phyloP scores from a whole-genome alignment of 2,113 vertebrate species.

The Thymallus thymallus region DNA sequence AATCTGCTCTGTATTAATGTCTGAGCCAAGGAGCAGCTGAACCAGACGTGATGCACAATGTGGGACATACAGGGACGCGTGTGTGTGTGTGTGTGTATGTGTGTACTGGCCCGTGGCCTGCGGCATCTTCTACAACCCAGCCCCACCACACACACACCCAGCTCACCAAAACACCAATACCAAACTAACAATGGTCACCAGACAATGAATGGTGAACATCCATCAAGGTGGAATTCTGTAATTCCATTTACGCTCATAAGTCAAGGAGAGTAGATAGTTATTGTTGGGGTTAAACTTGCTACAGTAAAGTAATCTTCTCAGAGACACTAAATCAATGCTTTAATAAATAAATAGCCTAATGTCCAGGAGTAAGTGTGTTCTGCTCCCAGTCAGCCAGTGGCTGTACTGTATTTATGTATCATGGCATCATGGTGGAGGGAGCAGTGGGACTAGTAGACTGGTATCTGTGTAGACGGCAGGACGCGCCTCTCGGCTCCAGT shows the following conservation, averaged over 20 bases:
- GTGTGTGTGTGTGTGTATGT: constrained; percentile 20
- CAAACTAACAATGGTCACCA: constrained; percentile 41
- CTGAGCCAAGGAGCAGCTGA: constrained; percentile 78
- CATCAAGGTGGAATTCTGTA: too few species aligned
- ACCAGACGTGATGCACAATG: constrained; percentile 73
- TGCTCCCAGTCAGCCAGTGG: background rate
- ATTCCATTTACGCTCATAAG: too few species aligned
- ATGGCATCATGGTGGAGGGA: constrained; percentile 49
- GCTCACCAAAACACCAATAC: constrained; percentile 55
- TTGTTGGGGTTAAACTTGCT: too few species aligned
- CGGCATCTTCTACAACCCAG: background rate
- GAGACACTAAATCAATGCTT: constrained; percentile 5
- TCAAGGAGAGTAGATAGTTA: too few species aligned
- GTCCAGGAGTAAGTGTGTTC: background rate
- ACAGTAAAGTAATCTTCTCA: too few species aligned
- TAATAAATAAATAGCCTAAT: background rate
- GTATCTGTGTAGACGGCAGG: constrained; percentile 31
- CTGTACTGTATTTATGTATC: constrained; percentile 16
- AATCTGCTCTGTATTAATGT: constrained; percentile 82
- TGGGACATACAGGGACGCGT: constrained; percentile 56
- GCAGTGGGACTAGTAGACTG: constrained; percentile 29
- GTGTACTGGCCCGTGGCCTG: background rate
- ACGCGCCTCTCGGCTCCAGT: constrained; percentile 67
- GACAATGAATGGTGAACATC: too few species aligned
- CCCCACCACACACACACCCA: constrained; percentile 20